Conservation (phyloP, 1,140 invertebrate genomes). For the Neomicropteryx cornuta region DNA sequence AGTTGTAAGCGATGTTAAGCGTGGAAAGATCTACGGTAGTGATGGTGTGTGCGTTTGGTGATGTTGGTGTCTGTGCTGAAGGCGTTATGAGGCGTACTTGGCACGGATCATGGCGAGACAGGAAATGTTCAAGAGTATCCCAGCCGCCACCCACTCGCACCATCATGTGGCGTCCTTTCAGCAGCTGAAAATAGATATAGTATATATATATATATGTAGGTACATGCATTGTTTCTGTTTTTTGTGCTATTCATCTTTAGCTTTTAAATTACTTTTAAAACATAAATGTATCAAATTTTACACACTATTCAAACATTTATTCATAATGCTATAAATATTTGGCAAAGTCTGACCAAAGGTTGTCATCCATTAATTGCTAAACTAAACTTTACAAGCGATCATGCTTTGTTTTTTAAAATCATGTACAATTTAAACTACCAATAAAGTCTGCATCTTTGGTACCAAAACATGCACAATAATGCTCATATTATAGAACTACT, state of each 20-base stretch:
- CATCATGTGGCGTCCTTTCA: constrained; percentile 85
- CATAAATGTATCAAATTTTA: background rate
- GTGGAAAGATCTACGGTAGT: constrained; percentile 25
- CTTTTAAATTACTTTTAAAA: no score
- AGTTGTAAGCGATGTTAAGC: no score
- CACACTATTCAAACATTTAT: background rate
- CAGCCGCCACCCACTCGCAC: constrained; percentile 87
- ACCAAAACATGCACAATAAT: no score
- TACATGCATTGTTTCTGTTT: background rate
- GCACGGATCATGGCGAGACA: constrained; percentile 82
- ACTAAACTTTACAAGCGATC: no score
- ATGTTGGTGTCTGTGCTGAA: constrained; percentile 31
- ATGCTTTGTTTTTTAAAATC: no score
- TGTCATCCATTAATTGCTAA: no score
- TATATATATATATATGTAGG: background rate
- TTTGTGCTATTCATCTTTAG: background rate
- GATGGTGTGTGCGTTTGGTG: constrained; percentile 21
- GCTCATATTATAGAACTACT: no score
- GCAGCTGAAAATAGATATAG: constrained; percentile 45
- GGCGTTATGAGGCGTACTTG: constrained; percentile 61
- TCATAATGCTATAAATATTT: background rate
- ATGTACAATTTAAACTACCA: no score
- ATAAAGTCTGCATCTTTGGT: no score
- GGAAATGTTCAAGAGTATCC: constrained; percentile 87
- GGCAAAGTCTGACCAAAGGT: no score